Conservation (phyloP, 1,140 invertebrate species). For the Drosophila mauritiana region DNA sequence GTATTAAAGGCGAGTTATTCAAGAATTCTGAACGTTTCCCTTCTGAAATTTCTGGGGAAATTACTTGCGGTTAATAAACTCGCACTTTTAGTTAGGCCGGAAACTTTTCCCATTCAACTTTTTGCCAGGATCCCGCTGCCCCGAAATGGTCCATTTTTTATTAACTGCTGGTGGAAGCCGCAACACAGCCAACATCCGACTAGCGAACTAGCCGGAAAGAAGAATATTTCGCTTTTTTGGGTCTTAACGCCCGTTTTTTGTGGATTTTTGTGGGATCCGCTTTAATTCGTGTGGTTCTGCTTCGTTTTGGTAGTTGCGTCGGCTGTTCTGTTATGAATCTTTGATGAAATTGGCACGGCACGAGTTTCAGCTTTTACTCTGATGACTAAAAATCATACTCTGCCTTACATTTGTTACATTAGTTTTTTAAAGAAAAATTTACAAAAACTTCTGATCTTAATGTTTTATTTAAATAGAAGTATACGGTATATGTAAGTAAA, state of each 20-base stretch:
- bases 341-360: slow-evolving; percentile 57
- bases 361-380: background rate
- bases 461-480: too few species aligned
- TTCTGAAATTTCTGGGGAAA: slow-evolving; percentile 26
- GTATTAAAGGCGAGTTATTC: background rate
- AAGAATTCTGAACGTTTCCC: slow-evolving; percentile 7
- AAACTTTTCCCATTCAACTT: slow-evolving; percentile 79
- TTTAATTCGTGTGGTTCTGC: slow-evolving; percentile 47
- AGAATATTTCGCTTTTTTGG: slow-evolving; percentile 5
- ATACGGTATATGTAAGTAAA: too few species aligned
- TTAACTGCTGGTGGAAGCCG: slow-evolving; percentile 67
- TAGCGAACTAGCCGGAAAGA: slow-evolving; percentile 27
- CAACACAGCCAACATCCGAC: slow-evolving; percentile 18
- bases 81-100: slow-evolving; percentile 58
- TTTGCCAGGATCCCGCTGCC: slow-evolving; percentile 43
- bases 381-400: slow-evolving; percentile 1
- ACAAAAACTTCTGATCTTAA: too few species aligned
- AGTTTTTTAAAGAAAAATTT: too few species aligned
- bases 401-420: background rate
- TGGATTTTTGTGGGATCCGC: slow-evolving; percentile 23
- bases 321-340: slow-evolving; percentile 50
- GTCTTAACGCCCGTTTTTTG: slow-evolving; percentile 15
- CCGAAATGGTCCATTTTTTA: slow-evolving; percentile 50
- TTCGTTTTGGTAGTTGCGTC: slow-evolving; percentile 21
- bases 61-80: slow-evolving; percentile 71